Conservation (phyloP, 2,113 vertebrate genomes). For the Chrysemys picta region DNA sequence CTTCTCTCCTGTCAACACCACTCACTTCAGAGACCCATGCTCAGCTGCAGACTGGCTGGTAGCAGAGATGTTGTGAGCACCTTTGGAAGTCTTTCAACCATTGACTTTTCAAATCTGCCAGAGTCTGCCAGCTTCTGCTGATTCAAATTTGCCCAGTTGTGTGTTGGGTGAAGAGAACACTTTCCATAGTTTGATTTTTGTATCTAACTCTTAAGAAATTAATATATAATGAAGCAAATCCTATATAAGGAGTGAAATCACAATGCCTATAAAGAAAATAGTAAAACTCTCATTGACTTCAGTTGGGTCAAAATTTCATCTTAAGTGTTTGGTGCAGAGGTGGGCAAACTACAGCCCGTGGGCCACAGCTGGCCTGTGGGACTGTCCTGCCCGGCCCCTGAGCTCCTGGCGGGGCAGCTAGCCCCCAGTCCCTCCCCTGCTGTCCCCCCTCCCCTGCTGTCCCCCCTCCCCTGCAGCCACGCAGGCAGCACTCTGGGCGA, state of each 20-base stretch:
- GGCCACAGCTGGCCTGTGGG: too few relatives aligned
- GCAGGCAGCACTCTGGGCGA: too few relatives aligned
- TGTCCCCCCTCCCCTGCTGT: too few relatives aligned
- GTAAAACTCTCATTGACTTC: background rate
- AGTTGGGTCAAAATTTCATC: background rate
- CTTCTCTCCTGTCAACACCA: background rate
- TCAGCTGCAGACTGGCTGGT: background rate
- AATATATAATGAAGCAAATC: background rate
- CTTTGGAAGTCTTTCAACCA: background rate
- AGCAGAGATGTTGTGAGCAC: background rate
- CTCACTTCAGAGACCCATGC: background rate
- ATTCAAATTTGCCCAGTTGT: background rate
- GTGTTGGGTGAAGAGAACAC: background rate
- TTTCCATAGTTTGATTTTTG: background rate
- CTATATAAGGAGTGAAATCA: background rate
- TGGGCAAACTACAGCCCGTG: too few relatives aligned
- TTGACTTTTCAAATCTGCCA: background rate
- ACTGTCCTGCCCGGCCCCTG: too few relatives aligned
- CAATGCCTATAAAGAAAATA: background rate
- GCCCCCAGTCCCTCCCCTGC: too few relatives aligned
- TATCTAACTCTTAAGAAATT: background rate
- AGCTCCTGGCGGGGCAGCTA: too few relatives aligned
- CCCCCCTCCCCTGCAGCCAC: too few relatives aligned
- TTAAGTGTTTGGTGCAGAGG: accelerated
- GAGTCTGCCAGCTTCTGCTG: background rate